A percentile compares a stretch with the other conserved stretches of the same genome.
phyloP scores from a whole-genome alignment of 2,888 invertebrate species.

The Tipula lateralis region DNA sequence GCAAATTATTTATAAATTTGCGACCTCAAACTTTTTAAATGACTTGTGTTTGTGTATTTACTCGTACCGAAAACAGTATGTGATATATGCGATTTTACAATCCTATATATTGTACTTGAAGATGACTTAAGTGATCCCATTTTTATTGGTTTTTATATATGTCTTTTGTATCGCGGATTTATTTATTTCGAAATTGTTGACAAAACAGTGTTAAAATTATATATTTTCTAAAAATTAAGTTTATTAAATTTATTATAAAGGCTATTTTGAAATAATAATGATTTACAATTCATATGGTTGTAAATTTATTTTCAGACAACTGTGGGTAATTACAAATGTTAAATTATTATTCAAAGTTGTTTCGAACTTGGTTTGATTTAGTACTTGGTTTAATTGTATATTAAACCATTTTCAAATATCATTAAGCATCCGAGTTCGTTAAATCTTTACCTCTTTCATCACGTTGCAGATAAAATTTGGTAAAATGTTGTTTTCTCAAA shows the following conservation, averaged over 20 bases:
- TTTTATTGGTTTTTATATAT: background rate
- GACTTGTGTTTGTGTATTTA: background rate
- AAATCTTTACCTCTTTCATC: too few species aligned
- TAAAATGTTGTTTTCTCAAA: too few species aligned
- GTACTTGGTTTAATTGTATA: too few species aligned
- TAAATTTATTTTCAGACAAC: too few species aligned
- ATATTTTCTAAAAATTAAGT: background rate
- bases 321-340: too few species aligned
- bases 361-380: too few species aligned
- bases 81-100: background rate
- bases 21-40: slow-evolving; percentile 15
- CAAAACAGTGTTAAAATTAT: background rate
- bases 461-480: too few species aligned
- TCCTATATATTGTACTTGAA: background rate
- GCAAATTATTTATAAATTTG: background rate
- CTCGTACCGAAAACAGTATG: background rate
- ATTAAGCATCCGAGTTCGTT: too few species aligned
- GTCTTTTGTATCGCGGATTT: background rate
- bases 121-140: background rate
- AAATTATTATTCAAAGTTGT: too few species aligned
- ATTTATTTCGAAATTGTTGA: background rate
- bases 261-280: background rate
- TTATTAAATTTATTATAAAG: background rate
- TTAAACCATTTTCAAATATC: too few species aligned
- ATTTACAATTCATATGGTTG: too few species aligned